These are phyloP conservation scores for Platyrinchus mystaceus DNA, from an alignment of 2,797 vertebrate genomes.

Conservation along the genomic window DNA sequence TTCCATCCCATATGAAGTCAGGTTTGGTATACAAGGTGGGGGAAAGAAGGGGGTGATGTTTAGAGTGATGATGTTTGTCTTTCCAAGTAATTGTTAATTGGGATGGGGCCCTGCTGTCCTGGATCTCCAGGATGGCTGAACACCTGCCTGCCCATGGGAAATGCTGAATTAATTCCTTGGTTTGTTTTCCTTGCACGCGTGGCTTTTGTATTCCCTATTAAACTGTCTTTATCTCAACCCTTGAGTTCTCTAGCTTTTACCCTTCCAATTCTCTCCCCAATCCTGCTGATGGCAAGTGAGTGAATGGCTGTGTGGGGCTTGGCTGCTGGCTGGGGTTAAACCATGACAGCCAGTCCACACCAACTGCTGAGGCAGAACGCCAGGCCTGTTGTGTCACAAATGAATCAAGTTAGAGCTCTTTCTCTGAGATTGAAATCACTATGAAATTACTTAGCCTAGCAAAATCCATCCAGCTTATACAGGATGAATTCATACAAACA, in stretches of 20 bases:
- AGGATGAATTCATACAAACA: neutral
- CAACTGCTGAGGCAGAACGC: neutral
- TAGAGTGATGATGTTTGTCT: neutral
- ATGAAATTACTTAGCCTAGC: neutral
- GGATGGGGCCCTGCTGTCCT: neutral
- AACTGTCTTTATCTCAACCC: neutral
- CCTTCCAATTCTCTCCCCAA: neutral
- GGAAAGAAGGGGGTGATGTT: rapidly evolving
- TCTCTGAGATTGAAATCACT: neutral
- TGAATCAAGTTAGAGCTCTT: neutral
- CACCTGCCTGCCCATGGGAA: neutral
- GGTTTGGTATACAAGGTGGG: neutral
- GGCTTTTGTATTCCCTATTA: neutral
- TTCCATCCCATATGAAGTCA: neutral
- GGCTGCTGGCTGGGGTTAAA: neutral
- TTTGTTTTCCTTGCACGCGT: rapidly evolving
- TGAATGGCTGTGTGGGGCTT: neutral
- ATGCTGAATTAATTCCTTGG: neutral
- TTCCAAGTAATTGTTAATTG: rapidly evolving
- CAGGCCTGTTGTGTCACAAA: neutral
- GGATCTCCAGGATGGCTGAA: neutral
- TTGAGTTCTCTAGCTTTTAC: neutral
- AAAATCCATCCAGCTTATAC: neutral
- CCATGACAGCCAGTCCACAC: neutral
- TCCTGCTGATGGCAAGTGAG: neutral